Base-by-base conservation (phyloP, 2,888 invertebrate genomes). In the Drosophila mulleri region DNA sequence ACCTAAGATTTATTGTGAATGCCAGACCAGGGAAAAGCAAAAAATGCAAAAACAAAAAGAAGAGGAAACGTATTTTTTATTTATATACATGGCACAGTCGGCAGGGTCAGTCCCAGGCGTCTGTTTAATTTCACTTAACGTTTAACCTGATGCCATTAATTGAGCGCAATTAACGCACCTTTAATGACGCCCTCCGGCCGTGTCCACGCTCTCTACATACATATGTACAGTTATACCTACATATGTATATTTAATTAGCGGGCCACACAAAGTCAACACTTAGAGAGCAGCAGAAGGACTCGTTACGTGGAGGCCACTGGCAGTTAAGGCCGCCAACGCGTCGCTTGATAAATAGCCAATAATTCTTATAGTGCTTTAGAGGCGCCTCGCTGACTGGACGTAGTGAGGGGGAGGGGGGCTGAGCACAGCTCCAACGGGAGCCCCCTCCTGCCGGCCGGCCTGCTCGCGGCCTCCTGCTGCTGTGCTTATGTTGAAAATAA, bases 61-160 rank as follows among this genome's bases (percentile, higher is more conserved):
- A 48, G 26, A 35, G 16, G 54, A 62, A 69, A 74, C 44, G 29
- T 8, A 41, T 23, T 26, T 54, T 5, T 39, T 26, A 26, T 41
- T 29, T 67, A 23, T 45, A 16, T 20, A 12, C n/a, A n/a, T 1
- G 23, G 26, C 18, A 16, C 18, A 18, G 39, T 52, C 23, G 48
- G 35, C 59, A 2, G 26, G 48, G 42, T 42, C 47, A 57, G 62
- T 80, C 78, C 82, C 89, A 59, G 67, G 78, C 83, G 78, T 72
- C 88, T 82, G 85, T 82, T 85, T 85, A 82, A 85, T 89, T 89
- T 86, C 83, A 88, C 88, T 88, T 88, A 88, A 88, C 80, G 74
- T 88, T 87, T 87, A 87, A 87, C 90, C 82, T 83, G 82, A 80
- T 89, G 89, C 71, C 86, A 90, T 90, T 90, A 88, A 88, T 88